phyloP scores from a whole-genome alignment of 2,113 vertebrate species.

The Nycticorax nycticorax region DNA sequence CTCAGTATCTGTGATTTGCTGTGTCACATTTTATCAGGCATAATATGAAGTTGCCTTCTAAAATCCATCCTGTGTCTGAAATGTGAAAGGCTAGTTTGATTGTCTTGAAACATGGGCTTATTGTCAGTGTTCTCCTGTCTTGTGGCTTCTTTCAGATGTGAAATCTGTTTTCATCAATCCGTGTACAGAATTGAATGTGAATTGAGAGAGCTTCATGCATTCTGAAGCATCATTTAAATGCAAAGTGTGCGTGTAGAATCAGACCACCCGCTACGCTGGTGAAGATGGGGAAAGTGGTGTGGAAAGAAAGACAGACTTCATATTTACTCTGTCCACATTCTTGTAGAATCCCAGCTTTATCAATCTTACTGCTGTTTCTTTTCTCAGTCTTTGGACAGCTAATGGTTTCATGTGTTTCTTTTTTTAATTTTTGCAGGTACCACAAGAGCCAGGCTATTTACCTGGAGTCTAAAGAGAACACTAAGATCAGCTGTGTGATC shows the following conservation, averaged over 20 bases:
- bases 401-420: background rate
- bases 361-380: background rate
- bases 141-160: background rate
- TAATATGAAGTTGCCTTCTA: background rate
- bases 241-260: background rate
- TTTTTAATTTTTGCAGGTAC: conserved; percentile 79
- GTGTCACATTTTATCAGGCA: background rate
- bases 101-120: background rate
- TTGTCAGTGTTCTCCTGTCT: background rate
- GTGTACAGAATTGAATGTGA: background rate
- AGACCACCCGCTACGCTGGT: background rate
- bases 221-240: background rate
- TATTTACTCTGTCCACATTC: background rate
- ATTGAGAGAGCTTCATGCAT: background rate
- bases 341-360: background rate
- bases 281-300: background rate
- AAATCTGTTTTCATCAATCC: background rate
- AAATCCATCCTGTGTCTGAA: background rate
- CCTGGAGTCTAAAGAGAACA: conserved; percentile 97
- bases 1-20: background rate
- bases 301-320: background rate
- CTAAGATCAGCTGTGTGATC: conserved; percentile 98
- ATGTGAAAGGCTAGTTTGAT: background rate
- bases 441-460: conserved; percentile 99
- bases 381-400: background rate